These are phyloP conservation scores for Blennius ocellaris DNA, from an alignment of 2,113 vertebrate genomes.

Conservation along the genomic window DNA sequence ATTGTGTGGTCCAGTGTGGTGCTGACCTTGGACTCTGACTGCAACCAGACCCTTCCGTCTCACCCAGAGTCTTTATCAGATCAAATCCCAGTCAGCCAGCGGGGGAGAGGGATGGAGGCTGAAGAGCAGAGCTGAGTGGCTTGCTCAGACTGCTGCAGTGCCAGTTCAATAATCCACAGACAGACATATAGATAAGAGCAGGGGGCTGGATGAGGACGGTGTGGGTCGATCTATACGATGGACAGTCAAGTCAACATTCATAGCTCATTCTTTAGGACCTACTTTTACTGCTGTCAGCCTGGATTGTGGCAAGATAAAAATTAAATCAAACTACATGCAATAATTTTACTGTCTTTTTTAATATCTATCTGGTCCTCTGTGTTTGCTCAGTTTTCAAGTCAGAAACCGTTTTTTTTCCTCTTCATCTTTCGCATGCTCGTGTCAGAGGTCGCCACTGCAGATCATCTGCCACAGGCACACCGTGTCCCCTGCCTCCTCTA, in stretches of 20 bases:
- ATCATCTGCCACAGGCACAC: no score
- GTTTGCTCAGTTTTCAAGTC: not conserved
- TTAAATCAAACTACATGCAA: not conserved
- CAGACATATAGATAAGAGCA: constrained; percentile 69
- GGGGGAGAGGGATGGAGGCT: constrained; percentile 41
- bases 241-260: constrained; percentile 42
- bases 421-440: no score
- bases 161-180: constrained; percentile 75
- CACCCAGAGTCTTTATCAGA: constrained; percentile 61
- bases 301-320: not conserved
- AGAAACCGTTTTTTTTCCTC: not conserved
- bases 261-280: constrained; percentile 34
- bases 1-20: constrained; percentile 52
- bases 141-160: constrained; percentile 44
- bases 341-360: not conserved
- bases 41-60: constrained; percentile 75
- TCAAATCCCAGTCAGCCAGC: constrained; percentile 46
- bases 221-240: constrained; percentile 41
- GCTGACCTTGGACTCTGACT: constrained; percentile 76
- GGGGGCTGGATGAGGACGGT: constrained; percentile 42
- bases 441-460: no score
- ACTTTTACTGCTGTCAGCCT: constrained; percentile 4
- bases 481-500: no score
- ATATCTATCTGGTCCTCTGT: not conserved
- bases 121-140: constrained; percentile 61